Evolutionary conservation across 2,797 vertebrate species (phyloP).

Genomic region (Pempheris klunzingeri): DNA sequence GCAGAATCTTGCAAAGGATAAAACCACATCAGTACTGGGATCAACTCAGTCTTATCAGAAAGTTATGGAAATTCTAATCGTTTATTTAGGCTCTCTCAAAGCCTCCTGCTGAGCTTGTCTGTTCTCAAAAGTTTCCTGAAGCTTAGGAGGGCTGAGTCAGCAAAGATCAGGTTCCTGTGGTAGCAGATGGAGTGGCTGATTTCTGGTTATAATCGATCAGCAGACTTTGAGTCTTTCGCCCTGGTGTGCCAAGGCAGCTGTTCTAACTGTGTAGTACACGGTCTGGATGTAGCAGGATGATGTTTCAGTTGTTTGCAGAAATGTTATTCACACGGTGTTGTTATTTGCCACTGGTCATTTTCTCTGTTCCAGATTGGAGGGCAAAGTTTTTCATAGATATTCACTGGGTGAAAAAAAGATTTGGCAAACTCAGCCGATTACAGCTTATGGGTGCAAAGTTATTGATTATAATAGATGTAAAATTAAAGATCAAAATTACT

Average conservation of each 20-base stretch:
- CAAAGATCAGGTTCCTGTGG: constrained; percentile 36
- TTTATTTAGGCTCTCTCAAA: constrained; percentile 22
- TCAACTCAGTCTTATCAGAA: background rate
- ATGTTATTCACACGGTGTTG: constrained; percentile 13
- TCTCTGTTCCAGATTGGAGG: background rate
- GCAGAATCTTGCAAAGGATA: background rate
- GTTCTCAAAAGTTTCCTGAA: constrained; percentile 12
- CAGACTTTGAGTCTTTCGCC: constrained; percentile 16
- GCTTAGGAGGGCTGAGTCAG: constrained; percentile 20
- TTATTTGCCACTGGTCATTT: constrained; percentile 5
- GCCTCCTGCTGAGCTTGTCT: background rate
- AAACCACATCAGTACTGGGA: background rate
- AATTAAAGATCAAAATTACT: background rate
- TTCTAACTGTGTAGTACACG: constrained; percentile 2
- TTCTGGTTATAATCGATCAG: constrained; percentile 30
- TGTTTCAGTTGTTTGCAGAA: background rate
- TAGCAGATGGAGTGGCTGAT: constrained; percentile 37
- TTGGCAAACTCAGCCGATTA: too few species aligned
- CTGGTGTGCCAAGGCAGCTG: constrained; percentile 23
- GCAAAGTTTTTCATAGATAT: background rate
- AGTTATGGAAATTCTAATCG: background rate
- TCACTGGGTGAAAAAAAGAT: background rate
- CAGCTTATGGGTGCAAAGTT: background rate
- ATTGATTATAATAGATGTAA: background rate
- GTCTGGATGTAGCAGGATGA: background rate